Percentiles rank a stretch among this genome's conserved stretches.
phyloP scores from a whole-genome alignment of 2,888 invertebrate species.

The Lumbricus terrestris region DNA sequence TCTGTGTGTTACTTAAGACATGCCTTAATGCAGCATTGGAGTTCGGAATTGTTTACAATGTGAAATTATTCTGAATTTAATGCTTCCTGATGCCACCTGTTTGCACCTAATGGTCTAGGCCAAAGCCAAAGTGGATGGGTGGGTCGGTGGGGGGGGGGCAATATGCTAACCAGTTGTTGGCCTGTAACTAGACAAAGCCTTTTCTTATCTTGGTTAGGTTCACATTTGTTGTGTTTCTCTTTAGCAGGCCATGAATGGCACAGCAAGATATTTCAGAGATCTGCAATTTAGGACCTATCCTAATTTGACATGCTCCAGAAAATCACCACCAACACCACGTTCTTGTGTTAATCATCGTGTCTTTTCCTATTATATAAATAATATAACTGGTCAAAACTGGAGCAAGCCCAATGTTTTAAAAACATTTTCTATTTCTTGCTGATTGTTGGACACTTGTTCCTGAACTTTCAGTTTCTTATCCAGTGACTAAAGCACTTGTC shows the following conservation, averaged over 20 bases:
- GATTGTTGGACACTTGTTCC: not conserved
- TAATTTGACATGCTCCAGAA: no score
- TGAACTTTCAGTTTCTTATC: not conserved
- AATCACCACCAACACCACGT: no score
- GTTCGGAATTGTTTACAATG: not conserved
- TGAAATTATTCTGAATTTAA: not conserved
- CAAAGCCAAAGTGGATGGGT: not conserved
- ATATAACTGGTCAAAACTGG: not conserved
- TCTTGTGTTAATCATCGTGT: not conserved
- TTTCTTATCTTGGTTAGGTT: no score
- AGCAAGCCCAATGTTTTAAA: not conserved
- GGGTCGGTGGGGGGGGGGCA: no score
- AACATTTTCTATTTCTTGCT: not conserved
- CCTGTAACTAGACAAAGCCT: no score
- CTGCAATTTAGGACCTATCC: no score
- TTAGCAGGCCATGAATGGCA: no score
- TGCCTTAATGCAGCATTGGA: not conserved
- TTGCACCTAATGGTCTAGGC: not conserved
- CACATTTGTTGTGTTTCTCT: no score
- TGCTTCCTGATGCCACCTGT: not conserved
- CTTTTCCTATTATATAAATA: not conserved
- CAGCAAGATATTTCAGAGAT: no score
- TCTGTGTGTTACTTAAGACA: not conserved
- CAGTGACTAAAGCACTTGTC: not conserved
- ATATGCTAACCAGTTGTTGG: no score